Conservation (phyloP, 1,140 invertebrate species). For the Meteorus sp. region DNA sequence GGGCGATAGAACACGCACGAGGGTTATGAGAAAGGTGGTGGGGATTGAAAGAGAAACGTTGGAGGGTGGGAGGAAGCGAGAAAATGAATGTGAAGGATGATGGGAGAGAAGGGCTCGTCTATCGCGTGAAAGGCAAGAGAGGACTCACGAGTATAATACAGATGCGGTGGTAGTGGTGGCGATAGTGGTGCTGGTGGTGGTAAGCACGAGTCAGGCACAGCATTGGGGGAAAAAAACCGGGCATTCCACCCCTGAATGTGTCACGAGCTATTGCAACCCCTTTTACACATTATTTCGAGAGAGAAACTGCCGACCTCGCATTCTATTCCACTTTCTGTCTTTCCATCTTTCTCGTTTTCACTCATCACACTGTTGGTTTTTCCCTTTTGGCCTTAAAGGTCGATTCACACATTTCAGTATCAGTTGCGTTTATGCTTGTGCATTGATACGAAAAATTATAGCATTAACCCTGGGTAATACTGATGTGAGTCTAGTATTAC, state of each 20-base stretch:
- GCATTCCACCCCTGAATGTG: constrained; percentile 37
- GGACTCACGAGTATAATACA: background rate
- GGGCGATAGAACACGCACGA: constrained; percentile 38
- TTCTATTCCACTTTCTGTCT: constrained; percentile 4
- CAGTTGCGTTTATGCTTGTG: too few relatives aligned
- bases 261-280: constrained; percentile 50
- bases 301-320: background rate
- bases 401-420: too few relatives aligned
- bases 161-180: too few relatives aligned
- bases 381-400: too few relatives aligned
- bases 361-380: too few relatives aligned
- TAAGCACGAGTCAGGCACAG: background rate
- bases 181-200: background rate
- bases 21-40: constrained; percentile 23
- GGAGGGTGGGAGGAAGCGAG: constrained; percentile 20
- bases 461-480: too few relatives aligned
- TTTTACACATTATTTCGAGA: constrained; percentile 38
- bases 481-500: too few relatives aligned
- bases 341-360: background rate
- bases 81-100: background rate
- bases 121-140: background rate
- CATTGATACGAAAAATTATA: too few relatives aligned
- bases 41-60: background rate
- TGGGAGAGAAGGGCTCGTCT: background rate
- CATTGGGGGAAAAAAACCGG: constrained; percentile 15